Base-by-base conservation (phyloP, 2,113 vertebrate species). In the Microcebus lehilahytsara region DNA sequence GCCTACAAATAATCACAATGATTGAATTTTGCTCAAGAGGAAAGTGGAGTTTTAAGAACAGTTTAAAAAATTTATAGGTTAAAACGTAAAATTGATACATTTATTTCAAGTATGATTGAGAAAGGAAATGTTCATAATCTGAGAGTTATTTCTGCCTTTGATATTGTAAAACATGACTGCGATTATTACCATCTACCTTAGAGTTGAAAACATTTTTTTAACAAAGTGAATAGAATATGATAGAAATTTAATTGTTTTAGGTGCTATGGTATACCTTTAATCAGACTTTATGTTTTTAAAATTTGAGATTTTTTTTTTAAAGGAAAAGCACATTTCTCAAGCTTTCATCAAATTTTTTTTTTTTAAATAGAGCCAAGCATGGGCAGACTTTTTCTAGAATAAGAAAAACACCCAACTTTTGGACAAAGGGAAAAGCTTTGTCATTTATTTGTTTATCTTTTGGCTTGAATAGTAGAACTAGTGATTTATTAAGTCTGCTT, bases 141-240 rank as follows among this genome's bases (percentile, higher is more conserved):
- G 25, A 93, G 32, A 27, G 60, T 60, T 81, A 32, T 75, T 81
- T 96, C 64, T 96, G 25, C 25, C 13, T 69, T 69, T 60, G 34
- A 0, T 88, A 62, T 51, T 84, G 30, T 74, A 69, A 87, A 80
- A 60, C 19, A 30, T 88, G 17, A 83, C 85, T 64, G 5, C 79
- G 25, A 34, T 93, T 91, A 51, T 64, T 89, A 46, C n/a, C 49
- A 67, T 80, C 66, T 90, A 9, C 11, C 27, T 64, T 51, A 81
- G 78, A 46, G 89, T 85, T 80, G 91, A 79, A 96, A 88, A 85
- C 40, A 62, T 90, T 94, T 92, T 92, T 95, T 95, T 84, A 84
- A 51, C 9, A 42, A 25, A 88, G 23, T 95, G 51, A 83, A 40
- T 91, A 34, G 42, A 94, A 89, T 95, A 91, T 92, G 14, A 40